Base-by-base conservation (phyloP, 1,140 invertebrate genomes). In the Leptopilina boulardi region DNA sequence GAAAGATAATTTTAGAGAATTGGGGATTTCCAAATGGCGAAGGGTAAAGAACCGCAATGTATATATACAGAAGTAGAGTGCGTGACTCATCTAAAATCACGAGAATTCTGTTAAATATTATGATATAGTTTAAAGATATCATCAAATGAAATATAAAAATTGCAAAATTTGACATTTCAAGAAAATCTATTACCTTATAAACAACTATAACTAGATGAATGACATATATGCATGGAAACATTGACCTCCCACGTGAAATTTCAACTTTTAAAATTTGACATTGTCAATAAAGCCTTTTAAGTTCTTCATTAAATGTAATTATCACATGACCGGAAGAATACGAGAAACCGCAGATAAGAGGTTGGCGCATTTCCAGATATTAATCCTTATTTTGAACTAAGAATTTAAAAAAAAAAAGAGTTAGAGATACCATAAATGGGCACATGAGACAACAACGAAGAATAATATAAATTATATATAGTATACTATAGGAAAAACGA, bases 1-100 rank as follows among this genome's bases (percentile, higher is more conserved):
- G 11, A 47, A 47, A 11, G 5, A 47, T 47, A 47, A 47, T 47
- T 47, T 47, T 47, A 47, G 42, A 13, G 15, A 11, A 47, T 1
- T 47, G 42, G 42, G 42, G 42, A 4, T 15, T 47, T 47, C 42
- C 42, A 38, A 13, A 47, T 47, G 42, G 42, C 42, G n/a, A 47
- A 47, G 42, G 0, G 42, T n/a, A 47, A 47, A 47, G 42, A 47
- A 47, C n/a, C 11, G n/a, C n/a, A n/a, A n/a, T n/a, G n/a, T n/a
- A n/a, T n/a, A 47, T 47, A n/a, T 47, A 15, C 47, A 76, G 26
- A 18, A 23, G 66, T 42, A 73, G 21, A 23, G 19, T 23, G 59
- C 4, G n/a, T 34, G 30, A 66, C 19, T 34, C 21, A 34, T 38
- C 34, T 6, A 38, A 38, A 38, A 38, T 38, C 34, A 38, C 34